These are phyloP conservation scores for Cyphomyrus plagiostoma DNA, from an alignment of 2,113 vertebrate species.

Conservation along the genomic window DNA sequence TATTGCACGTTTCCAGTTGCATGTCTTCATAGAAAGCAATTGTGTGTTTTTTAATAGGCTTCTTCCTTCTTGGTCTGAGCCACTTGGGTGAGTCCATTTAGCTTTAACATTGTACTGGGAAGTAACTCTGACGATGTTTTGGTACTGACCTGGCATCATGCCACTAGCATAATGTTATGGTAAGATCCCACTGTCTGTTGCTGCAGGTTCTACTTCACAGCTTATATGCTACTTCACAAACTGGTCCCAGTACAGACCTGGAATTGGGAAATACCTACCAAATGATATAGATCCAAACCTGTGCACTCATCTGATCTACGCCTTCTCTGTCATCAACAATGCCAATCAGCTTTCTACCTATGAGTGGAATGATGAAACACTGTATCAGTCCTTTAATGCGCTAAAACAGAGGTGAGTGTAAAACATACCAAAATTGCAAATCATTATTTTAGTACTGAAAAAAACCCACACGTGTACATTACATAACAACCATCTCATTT, in stretches of 20 bases:
- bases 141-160: neutral
- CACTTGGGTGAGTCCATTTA: slow-evolving; percentile 56
- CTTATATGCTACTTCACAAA: slow-evolving; percentile 82
- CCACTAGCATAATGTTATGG: neutral
- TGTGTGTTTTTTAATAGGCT: slow-evolving; percentile 36
- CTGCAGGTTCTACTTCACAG: slow-evolving; percentile 59
- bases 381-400: slow-evolving; percentile 71
- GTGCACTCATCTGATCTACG: slow-evolving; percentile 73
- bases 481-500: neutral
- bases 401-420: slow-evolving; percentile 64
- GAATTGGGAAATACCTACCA: slow-evolving; percentile 56
- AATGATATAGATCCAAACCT: slow-evolving; percentile 67
- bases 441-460: neutral
- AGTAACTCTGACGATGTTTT: neutral
- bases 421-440: neutral
- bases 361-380: slow-evolving; percentile 72
- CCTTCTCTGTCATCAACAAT: slow-evolving; percentile 70
- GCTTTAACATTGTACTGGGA: neutral
- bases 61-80: slow-evolving; percentile 58
- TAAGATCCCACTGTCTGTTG: neutral
- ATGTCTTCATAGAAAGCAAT: neutral
- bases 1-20: neutral
- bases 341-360: slow-evolving; percentile 68
- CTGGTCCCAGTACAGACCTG: slow-evolving; percentile 79
- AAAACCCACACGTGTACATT: neutral